Evolutionary conservation across 2,113 vertebrate species (phyloP).

Genomic region (Casuarius casuarius): DNA sequence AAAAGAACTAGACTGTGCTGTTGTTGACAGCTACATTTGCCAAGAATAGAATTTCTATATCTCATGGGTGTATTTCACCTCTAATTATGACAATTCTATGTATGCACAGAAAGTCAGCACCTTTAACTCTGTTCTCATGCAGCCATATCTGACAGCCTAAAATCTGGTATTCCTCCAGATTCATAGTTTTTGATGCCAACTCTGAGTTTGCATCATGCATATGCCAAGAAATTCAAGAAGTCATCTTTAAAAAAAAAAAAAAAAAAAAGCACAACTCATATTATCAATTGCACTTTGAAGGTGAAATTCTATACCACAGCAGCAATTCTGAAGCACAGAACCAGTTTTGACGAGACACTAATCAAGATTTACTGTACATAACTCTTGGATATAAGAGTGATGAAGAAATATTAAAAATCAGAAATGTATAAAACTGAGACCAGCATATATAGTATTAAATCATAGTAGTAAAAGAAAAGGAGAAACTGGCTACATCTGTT

Average conservation of each 20-base stretch:
- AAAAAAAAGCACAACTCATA: not conserved
- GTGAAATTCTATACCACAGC: not conserved
- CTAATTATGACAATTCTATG: not conserved
- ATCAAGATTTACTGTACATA: not conserved
- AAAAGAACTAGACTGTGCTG: not conserved
- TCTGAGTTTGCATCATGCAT: not conserved
- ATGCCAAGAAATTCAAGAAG: not conserved
- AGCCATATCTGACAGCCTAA: not conserved
- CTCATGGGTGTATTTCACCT: not conserved
- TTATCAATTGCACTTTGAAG: not conserved
- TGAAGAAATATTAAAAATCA: not conserved
- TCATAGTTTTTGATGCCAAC: not conserved
- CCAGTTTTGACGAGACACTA: not conserved
- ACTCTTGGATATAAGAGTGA: not conserved
- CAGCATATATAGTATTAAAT: not conserved
- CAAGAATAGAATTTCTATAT: not conserved
- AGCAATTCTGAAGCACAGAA: not conserved
- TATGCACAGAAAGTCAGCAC: not conserved
- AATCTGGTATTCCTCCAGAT: not conserved
- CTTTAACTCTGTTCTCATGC: not conserved
- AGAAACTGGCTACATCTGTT: not conserved
- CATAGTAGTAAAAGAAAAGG: not conserved
- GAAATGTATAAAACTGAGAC: not conserved
- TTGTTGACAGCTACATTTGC: not conserved
- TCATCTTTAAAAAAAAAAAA: not conserved